phyloP scores from a whole-genome alignment of 2,797 vertebrate species.

The Oreortyx pictus region DNA sequence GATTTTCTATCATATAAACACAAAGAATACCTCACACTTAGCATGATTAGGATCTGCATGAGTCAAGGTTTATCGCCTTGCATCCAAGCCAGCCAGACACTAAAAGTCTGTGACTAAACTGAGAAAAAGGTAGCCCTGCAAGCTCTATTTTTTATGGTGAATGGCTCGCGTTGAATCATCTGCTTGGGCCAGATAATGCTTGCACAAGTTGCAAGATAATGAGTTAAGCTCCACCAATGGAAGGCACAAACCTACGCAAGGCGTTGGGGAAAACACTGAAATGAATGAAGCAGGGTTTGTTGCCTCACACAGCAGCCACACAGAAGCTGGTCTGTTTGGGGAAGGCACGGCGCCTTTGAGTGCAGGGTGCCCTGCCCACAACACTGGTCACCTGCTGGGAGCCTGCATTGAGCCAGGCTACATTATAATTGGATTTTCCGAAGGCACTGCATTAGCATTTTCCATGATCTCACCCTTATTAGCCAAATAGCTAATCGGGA shows the following conservation, averaged over 20 bases:
- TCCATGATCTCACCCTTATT: conserved; percentile 73
- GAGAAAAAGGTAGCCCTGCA: background rate
- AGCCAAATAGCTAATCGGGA: conserved; percentile 53
- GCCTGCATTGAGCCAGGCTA: conserved; percentile 50
- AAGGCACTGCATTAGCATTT: conserved; percentile 63
- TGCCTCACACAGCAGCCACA: background rate
- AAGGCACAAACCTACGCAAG: background rate
- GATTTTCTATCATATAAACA: background rate
- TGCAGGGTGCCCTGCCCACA: conserved; percentile 28
- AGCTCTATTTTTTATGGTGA: conserved; percentile 29
- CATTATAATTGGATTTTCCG: conserved; percentile 70
- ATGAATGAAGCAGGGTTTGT: background rate
- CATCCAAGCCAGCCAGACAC: background rate
- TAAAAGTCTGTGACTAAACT: background rate
- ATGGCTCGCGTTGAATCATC: background rate
- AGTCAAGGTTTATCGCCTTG: background rate
- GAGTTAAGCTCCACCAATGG: background rate
- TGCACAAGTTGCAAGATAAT: conserved; percentile 24
- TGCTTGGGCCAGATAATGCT: background rate
- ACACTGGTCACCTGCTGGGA: conserved; percentile 53
- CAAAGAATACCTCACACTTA: background rate
- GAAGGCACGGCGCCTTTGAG: background rate
- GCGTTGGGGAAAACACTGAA: background rate
- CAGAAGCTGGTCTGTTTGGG: conserved; percentile 46
- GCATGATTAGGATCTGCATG: background rate